Evolutionary conservation across 1,140 invertebrate genomes (phyloP).

Genomic region (Drosophila kepulauana): DNA sequence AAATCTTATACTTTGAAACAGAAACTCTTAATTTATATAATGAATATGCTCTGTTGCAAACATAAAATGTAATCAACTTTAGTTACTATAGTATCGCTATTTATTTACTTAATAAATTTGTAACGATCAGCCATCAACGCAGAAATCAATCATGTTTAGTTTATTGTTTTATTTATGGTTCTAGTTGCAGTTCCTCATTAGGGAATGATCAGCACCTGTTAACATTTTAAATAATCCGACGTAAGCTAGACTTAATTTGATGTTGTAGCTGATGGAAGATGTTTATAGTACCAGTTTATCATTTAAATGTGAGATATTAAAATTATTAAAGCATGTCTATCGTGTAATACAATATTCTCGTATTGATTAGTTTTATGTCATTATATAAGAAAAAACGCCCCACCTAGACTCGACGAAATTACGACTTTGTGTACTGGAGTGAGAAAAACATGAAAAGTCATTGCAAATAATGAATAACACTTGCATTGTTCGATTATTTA

Average conservation of each 20-base stretch:
- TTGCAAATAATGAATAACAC: slow-evolving; percentile 71
- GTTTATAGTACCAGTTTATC: slow-evolving; percentile 37
- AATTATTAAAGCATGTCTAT: slow-evolving; percentile 18
- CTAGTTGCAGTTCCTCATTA: not conserved
- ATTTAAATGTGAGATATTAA: slow-evolving; percentile 17
- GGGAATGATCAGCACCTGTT: not conserved
- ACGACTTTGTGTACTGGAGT: slow-evolving; percentile 15
- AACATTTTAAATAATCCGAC: not conserved
- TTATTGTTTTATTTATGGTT: slow-evolving; percentile 3
- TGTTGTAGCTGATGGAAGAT: not conserved
- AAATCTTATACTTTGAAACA: no score
- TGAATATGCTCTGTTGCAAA: no score
- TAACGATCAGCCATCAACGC: not conserved
- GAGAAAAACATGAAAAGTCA: slow-evolving; percentile 65
- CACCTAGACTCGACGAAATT: slow-evolving; percentile 1
- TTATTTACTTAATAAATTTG: not conserved
- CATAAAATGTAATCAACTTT: no score
- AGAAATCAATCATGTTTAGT: not conserved
- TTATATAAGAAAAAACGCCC: slow-evolving; percentile 19
- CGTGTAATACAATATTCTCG: slow-evolving; percentile 9
- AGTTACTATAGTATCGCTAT: not conserved
- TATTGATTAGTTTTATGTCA: slow-evolving; percentile 11
- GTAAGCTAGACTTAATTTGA: not conserved
- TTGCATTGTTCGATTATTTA: slow-evolving; percentile 40
- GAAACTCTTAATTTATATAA: no score